phyloP scores from a whole-genome alignment of 1,140 invertebrate species.

The Paramacrobiotus metropolitanus region DNA sequence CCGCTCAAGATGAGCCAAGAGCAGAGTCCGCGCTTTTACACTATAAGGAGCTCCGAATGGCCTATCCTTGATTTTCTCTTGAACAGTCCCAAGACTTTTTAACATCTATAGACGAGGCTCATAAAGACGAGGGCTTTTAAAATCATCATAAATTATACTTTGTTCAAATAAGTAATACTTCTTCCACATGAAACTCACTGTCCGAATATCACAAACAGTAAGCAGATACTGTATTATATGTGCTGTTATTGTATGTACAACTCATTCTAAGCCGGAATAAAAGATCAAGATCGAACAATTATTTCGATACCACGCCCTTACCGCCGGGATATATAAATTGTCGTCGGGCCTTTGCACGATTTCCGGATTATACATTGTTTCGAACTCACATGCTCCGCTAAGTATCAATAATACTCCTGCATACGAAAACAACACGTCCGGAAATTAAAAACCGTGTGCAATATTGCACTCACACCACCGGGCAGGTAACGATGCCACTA shows the following conservation, averaged over 20 bases:
- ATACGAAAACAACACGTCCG: slow-evolving; percentile 4
- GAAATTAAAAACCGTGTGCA: too few species aligned
- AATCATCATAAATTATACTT: background rate
- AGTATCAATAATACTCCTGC: slow-evolving; percentile 6
- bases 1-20: slow-evolving; percentile 76
- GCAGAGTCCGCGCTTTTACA: slow-evolving; percentile 73
- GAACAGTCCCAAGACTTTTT: slow-evolving; percentile 61
- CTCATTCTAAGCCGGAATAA: too few species aligned
- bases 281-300: too few species aligned
- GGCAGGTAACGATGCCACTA: too few species aligned
- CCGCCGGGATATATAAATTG: slow-evolving; percentile 74
- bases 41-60: slow-evolving; percentile 84
- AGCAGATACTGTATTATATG: too few species aligned
- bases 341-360: slow-evolving; percentile 76
- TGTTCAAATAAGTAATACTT: too few species aligned
- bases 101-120: slow-evolving; percentile 57
- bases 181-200: too few species aligned
- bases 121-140: slow-evolving; percentile 11
- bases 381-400: slow-evolving; percentile 78
- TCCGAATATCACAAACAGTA: too few species aligned
- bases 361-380: slow-evolving; percentile 74
- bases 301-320: too few species aligned
- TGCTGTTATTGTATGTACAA: too few species aligned
- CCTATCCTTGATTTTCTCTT: slow-evolving; percentile 81
- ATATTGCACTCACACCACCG: too few species aligned